phyloP scores from a whole-genome alignment of 1,140 invertebrate genomes.

The Tachypleus tridentatus region DNA sequence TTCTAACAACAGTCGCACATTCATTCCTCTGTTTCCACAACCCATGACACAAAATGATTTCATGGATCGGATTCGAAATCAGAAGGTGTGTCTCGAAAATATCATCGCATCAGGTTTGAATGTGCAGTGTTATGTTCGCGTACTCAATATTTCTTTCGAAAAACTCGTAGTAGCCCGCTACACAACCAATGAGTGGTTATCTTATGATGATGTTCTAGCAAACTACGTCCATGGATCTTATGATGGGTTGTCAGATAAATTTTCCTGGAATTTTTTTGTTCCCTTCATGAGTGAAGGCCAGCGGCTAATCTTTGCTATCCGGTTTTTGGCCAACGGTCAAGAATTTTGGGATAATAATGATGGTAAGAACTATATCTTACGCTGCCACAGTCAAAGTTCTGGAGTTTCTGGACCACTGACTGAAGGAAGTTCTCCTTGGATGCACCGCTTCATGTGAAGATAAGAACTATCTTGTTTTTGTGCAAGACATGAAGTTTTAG shows the following conservation, averaged over 20 bases:
- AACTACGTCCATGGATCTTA: conserved; percentile 75
- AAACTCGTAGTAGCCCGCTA: conserved; percentile 80
- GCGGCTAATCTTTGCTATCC: conserved; percentile 62
- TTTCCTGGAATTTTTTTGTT: conserved; percentile 60
- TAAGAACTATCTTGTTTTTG: too few species aligned
- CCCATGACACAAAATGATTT: conserved; percentile 61
- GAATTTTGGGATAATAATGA: conserved; percentile 86
- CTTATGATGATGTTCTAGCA: conserved; percentile 58
- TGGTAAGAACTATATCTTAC: conserved; percentile 71
- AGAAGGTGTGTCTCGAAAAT: conserved; percentile 70
- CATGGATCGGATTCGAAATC: conserved; percentile 55
- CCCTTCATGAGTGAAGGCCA: conserved; percentile 40
- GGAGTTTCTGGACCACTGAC: not conserved
- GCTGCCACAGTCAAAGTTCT: conserved; percentile 39
- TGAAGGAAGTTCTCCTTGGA: conserved; percentile 9
- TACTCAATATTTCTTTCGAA: conserved; percentile 78
- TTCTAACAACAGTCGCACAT: not conserved
- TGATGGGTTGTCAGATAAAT: conserved; percentile 73
- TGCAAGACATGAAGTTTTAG: too few species aligned
- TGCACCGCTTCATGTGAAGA: conserved; percentile 12
- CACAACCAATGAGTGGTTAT: conserved; percentile 70
- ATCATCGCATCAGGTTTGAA: conserved; percentile 54
- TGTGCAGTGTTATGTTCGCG: conserved; percentile 73
- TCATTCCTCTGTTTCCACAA: conserved; percentile 61
- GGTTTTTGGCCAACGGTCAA: conserved; percentile 58